phyloP scores from a whole-genome alignment of 2,888 invertebrate species.

The Drosophila pseudotakahashii region DNA sequence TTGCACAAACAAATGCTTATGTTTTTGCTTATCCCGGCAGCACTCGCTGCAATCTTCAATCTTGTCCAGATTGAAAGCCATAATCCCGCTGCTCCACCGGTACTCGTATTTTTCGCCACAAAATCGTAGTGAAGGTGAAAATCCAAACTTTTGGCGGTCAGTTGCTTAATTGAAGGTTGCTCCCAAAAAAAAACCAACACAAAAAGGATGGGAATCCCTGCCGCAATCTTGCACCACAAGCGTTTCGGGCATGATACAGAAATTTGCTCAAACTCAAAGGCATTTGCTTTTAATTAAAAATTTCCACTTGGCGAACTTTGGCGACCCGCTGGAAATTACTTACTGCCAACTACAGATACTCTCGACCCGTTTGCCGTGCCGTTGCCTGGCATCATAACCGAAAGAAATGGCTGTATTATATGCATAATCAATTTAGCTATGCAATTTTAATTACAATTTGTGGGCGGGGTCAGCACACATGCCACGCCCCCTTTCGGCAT shows the following conservation, averaged over 20 bases:
- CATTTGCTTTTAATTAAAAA: conserved; percentile 79
- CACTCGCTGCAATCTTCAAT: conserved; percentile 46
- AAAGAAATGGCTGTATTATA: conserved; percentile 48
- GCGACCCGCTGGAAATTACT: conserved; percentile 64
- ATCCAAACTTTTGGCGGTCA: conserved; percentile 68
- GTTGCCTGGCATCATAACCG: conserved; percentile 2
- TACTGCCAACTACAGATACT: conserved; percentile 52
- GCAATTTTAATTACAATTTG: conserved; percentile 78
- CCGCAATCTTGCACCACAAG: conserved; percentile 41
- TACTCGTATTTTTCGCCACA: conserved; percentile 5
- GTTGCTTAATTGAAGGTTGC: conserved; percentile 70
- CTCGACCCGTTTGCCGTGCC: neutral
- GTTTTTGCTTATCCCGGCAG: conserved; percentile 59
- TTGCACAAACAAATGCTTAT: conserved; percentile 66
- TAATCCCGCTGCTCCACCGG: conserved; percentile 15
- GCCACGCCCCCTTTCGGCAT: conserved; percentile 6
- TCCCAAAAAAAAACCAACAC: neutral
- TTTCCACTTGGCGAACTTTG: conserved; percentile 70
- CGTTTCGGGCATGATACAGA: conserved; percentile 34
- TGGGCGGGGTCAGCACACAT: conserved; percentile 69
- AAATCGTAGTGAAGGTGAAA: conserved; percentile 53
- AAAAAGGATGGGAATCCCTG: conserved; percentile 18
- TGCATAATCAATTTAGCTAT: conserved; percentile 75
- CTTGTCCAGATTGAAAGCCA: conserved; percentile 58
- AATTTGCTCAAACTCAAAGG: conserved; percentile 70